Evolutionary conservation across 2,888 invertebrate species (phyloP), one percentile per base, ranked within the genome.

Genomic region (Pollenia angustigena): DNA sequence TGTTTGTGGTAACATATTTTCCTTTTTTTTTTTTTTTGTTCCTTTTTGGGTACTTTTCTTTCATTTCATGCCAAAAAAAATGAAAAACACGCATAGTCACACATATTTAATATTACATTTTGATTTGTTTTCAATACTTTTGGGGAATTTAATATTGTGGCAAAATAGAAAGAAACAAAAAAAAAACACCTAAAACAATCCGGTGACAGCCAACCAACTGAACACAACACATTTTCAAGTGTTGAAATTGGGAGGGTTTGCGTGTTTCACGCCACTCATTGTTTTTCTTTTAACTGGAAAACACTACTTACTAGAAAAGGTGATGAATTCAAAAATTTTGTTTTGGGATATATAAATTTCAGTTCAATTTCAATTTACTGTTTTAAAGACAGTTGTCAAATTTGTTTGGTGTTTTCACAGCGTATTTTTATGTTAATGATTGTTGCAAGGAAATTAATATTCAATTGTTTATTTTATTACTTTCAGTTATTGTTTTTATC

Each of bases 221-320:
- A 58, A 32, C 8, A n/a, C 23, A 32, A 54, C 62, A 56, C 16
- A 58, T 46, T 72, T 79, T 46, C 48, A 72, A 81, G 75, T 82
- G 79, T 46, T 64, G 52, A 83, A 80, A 75, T 71, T 75, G 16
- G 52, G 54, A 50, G 88, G 89, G 88, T 88, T 90, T 90, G 91
- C 91, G 91, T 91, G 91, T 71, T 85, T 88, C 91, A 92, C 90
- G 92, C 89, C 88, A 90, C 32, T 58, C 85, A 79, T 79, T 60
- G 9, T 50, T 23, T 81, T 46, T 54, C n/a, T 68, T 66, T 32
- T 32, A 32, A 32, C 32, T 32, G 6, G 23, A 64, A 48, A 18
- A 54, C 44, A 14, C 18, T 18, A 23, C 14, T 42, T 18, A 23
- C 14, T 42, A 60, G 62, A 76, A 64, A 52, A 40, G 74, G 18